A percentile compares a stretch with the other conserved stretches of the same genome.
These are phyloP conservation scores for Ferrisia virgata DNA, from an alignment of 2,888 invertebrate genomes.

Conservation along the genomic window DNA sequence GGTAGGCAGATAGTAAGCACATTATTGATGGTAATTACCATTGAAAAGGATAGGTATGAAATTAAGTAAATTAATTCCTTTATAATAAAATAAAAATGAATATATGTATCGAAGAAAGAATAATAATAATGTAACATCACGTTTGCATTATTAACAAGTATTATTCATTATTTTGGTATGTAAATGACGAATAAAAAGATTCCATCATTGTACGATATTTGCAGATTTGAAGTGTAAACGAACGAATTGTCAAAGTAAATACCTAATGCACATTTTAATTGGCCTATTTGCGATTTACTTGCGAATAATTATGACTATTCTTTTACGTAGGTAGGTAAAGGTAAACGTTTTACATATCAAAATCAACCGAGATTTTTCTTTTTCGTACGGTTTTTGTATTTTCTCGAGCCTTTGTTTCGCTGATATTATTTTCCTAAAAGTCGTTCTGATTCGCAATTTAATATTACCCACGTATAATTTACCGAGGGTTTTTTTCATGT, in stretches of 20 bases:
- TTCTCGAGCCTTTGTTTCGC: background rate
- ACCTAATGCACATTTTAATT: too few relatives aligned
- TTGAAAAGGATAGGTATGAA: background rate
- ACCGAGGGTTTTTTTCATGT: too few relatives aligned
- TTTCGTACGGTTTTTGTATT: background rate
- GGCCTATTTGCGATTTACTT: background rate
- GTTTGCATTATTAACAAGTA: background rate
- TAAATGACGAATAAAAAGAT: conserved; percentile 5
- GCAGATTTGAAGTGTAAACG: background rate
- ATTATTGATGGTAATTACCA: background rate
- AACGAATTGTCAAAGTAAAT: background rate
- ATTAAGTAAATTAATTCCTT: background rate
- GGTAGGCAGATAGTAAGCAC: too few relatives aligned
- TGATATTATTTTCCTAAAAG: background rate
- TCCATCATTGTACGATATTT: background rate
- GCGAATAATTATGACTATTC: background rate
- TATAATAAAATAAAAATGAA: background rate
- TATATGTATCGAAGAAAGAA: background rate
- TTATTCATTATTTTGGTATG: conserved; percentile 2
- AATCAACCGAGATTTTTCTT: background rate
- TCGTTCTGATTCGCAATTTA: background rate
- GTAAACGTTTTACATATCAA: background rate
- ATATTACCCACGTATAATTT: too few relatives aligned
- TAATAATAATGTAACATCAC: background rate
- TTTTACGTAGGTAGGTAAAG: too few relatives aligned